Percentiles rank a stretch among this genome's conserved stretches.
These are phyloP conservation scores for western clawed frog (Xenopus tropicalis) DNA, from an alignment of 2,113 vertebrate genomes.

Conservation along the genomic window UCB_Xtro_10.0 CM004444.2:54157501-54158000, in stretches of 20 bases:
- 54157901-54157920: constrained; percentile 19
- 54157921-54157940: constrained; percentile 3
- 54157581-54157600: constrained; percentile 34
- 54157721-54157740: constrained; percentile 28
- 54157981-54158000: neutral
- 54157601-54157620: constrained; percentile 26
- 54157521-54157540: no score
- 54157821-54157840: constrained; percentile 30
- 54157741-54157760: constrained; percentile 21
- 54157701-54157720: constrained; percentile 28
- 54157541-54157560: no score
- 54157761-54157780: constrained; percentile 10
- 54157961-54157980: neutral
- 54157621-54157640: constrained; percentile 36
- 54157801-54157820: constrained; percentile 34
- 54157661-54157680: constrained; percentile 35
- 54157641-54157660: constrained; percentile 35
- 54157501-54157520: no score
- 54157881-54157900: constrained; percentile 12
- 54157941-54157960: no score
- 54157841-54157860: constrained; percentile 15
- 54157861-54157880: constrained; percentile 10
- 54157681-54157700: constrained; percentile 23
- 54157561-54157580: neutral
- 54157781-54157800: constrained; percentile 22